Evolutionary conservation across 2,797 vertebrate genomes (phyloP), one percentile per base, ranked within the genome.

Genomic region (Limosa lapponica): DNA sequence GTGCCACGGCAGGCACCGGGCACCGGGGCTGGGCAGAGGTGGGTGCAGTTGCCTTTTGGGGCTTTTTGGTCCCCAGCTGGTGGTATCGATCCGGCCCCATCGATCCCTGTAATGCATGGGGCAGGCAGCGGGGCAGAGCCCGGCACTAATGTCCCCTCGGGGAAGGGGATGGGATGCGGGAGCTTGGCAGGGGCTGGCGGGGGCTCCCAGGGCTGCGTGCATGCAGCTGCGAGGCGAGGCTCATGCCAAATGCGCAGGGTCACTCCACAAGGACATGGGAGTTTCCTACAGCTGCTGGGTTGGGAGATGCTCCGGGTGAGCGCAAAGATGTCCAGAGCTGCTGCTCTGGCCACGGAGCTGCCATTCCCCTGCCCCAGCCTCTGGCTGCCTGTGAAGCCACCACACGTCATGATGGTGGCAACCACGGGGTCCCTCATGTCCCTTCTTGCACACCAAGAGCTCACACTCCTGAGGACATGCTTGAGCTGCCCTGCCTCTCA

Each of bases 1-100:
- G 3, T 7, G 91, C 62, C 0, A 0, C 0, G 2, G 30, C 1
- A 18, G 23, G 46, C 3, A 9, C 89, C 1, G 0, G 22, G 66
- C 78, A 48, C 67, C 65, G 23, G 69, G 62, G 87, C 78, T 57
- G 70, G 74, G 51, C 69, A 90, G 46, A 78, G 24, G 22, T 0
- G 11, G 48, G 6, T 61, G 62, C 84, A 61, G 34, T 19, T 44
- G 49, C 62, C 62, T 90, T 51, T 58, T 2, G 27, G 55, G 66
- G 46, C 24, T 87, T 84, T 90, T 72, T 11, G 2, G 73, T 95
- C 70, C 51, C 72, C 73, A 75, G 83, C 58, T 82, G 86, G 66
- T 70, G 70, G n/a, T 24, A 96, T 96, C 0, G 94, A 97, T 34
- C 77, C 0, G 0, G 86, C 30, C 73, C 49, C 86, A 97, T 97